Percentiles rank a stretch among this genome's conserved stretches.
Conservation (phyloP, 2,797 vertebrate species). For the Toxotes lorentzi region DNA sequence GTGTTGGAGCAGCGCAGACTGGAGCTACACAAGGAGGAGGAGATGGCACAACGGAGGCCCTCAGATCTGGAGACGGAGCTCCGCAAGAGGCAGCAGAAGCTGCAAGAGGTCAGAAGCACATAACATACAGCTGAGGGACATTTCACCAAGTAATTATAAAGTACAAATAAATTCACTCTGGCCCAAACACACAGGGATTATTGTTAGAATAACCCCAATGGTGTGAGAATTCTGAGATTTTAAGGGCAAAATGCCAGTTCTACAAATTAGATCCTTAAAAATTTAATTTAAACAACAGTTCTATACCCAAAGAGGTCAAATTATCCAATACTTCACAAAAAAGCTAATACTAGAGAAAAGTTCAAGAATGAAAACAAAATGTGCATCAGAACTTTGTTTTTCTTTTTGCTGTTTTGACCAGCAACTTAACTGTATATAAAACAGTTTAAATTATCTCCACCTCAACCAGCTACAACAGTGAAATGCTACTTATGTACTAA, state of each 20-base stretch:
- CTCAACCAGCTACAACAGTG: too few relatives aligned
- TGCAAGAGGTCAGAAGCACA: conserved; percentile 76
- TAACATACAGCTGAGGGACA: neutral
- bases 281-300: too few relatives aligned
- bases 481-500: too few relatives aligned
- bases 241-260: too few relatives aligned
- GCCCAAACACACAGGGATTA: neutral
- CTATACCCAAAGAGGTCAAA: too few relatives aligned
- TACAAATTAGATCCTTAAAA: too few relatives aligned
- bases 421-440: neutral
- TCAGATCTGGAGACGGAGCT: conserved; percentile 88
- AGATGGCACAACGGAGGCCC: conserved; percentile 77
- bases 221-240: neutral
- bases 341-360: neutral
- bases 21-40: conserved; percentile 82
- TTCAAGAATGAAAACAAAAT: neutral
- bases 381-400: too few relatives aligned
- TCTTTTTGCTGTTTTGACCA: too few relatives aligned
- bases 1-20: conserved; percentile 84
- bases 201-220: neutral
- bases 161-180: neutral
- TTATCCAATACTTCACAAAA: too few relatives aligned
- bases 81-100: conserved; percentile 85
- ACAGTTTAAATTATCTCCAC: too few relatives aligned
- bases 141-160: neutral